A percentile compares a stretch with the other conserved stretches of the same genome.
These are phyloP conservation scores for Charina bottae DNA, from an alignment of 2,113 vertebrate genomes.

Conservation along the genomic window DNA sequence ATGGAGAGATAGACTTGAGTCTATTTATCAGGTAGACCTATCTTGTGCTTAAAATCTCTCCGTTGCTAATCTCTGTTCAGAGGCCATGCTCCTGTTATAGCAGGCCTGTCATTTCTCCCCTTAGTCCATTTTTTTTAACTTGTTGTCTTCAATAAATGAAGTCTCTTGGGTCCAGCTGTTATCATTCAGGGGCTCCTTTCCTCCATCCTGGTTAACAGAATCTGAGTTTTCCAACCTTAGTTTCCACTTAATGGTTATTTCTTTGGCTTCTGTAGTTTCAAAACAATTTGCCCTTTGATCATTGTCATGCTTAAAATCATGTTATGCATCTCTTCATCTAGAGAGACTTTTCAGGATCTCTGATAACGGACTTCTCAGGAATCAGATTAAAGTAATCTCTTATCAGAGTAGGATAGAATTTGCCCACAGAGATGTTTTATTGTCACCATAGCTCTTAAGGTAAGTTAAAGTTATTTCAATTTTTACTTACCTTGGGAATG, in stretches of 20 bases:
- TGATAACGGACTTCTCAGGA: conserved; percentile 63
- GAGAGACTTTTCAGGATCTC: conserved; percentile 37
- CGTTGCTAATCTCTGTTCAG: background rate
- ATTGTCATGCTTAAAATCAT: background rate
- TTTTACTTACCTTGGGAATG: conserved; percentile 66
- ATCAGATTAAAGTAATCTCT: conserved; percentile 68
- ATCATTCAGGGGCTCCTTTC: background rate
- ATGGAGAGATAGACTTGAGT: background rate
- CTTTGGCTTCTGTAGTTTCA: background rate
- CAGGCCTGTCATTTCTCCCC: no score
- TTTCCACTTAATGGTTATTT: fast-evolving
- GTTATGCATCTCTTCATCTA: background rate
- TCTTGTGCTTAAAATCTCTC: background rate
- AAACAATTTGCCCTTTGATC: background rate
- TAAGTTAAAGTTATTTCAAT: conserved; percentile 66
- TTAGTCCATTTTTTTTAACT: background rate
- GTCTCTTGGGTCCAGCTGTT: background rate
- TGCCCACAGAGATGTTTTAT: conserved; percentile 57
- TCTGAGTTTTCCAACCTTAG: fast-evolving
- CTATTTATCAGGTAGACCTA: fast-evolving
- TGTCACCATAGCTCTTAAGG: conserved; percentile 59
- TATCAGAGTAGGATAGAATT: conserved; percentile 31
- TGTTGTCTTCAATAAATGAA: background rate
- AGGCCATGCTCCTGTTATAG: background rate
- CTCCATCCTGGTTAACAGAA: fast-evolving